Evolutionary conservation across 53 echinoderm and acorn worm species (phyloP).

Genomic region (Patiria pectinifera): DNA sequence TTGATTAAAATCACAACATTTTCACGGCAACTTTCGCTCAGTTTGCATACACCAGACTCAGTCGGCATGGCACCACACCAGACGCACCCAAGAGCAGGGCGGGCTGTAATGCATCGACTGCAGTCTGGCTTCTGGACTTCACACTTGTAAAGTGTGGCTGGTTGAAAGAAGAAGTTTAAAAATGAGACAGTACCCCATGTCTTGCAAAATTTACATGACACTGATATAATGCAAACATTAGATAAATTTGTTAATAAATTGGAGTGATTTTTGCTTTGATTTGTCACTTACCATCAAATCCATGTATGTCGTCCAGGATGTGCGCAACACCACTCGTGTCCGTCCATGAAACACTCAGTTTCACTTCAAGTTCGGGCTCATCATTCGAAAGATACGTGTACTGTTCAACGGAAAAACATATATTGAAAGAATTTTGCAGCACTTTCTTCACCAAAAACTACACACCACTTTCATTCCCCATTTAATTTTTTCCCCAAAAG

Average conservation of each 20-base stretch:
- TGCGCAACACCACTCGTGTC: background rate
- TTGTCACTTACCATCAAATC: constrained; percentile 28
- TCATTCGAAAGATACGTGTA: constrained; percentile 12
- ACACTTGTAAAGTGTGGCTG: constrained; percentile 79
- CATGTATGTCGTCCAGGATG: constrained; percentile 38
- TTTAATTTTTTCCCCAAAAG: too few relatives aligned
- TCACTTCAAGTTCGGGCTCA: constrained; percentile 35
- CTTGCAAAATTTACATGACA: background rate
- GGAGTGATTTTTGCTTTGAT: background rate
- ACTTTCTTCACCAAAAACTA: background rate
- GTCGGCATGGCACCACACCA: constrained; percentile 63
- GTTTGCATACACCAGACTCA: constrained; percentile 9
- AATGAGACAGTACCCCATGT: too few relatives aligned
- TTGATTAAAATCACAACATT: background rate
- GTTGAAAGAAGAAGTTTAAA: background rate
- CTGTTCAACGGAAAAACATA: constrained; percentile 15
- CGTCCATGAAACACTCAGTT: constrained; percentile 43
- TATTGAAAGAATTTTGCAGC: background rate
- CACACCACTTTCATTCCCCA: too few relatives aligned
- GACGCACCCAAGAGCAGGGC: constrained; percentile 66
- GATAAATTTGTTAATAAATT: too few relatives aligned
- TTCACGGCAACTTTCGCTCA: constrained; percentile 19
- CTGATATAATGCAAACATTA: too few relatives aligned
- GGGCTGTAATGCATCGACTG: constrained; percentile 70
- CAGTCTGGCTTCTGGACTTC: constrained; percentile 69